Evolutionary conservation across 92 coral and sea anemone species (phyloP).

Genomic region (Micromussa lordhowensis): DNA sequence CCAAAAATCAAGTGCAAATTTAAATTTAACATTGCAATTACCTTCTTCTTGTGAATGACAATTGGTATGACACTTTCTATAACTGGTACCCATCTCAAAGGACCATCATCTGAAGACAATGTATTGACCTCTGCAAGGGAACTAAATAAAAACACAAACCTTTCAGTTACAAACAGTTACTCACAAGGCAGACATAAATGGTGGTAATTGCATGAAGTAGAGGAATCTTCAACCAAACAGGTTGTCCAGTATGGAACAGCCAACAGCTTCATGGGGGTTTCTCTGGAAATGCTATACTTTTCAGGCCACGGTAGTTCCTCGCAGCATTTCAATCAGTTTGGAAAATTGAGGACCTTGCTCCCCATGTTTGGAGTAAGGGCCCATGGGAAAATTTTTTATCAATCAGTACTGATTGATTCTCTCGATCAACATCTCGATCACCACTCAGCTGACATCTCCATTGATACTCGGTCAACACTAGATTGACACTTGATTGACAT

Average conservation of each 20-base stretch:
- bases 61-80: conserved; percentile 92
- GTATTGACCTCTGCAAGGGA: conserved; percentile 95
- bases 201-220: neutral
- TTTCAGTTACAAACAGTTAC: neutral
- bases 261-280: neutral
- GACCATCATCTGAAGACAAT: conserved; percentile 88
- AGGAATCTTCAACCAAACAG: neutral
- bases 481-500: no score
- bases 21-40: neutral
- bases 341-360: no score
- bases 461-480: no score
- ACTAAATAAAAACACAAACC: conserved; percentile 39
- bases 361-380: no score
- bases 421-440: no score
- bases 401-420: no score
- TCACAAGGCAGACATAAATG: neutral
- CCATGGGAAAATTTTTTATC: no score
- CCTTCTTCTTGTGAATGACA: conserved; percentile 81
- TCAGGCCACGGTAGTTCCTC: no score
- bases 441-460: no score
- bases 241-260: neutral
- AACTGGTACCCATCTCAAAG: conserved; percentile 95
- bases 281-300: neutral
- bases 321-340: no score
- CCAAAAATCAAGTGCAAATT: neutral